Evolutionary conservation across 2,797 vertebrate species (phyloP).

Genomic region (Acomys russatus): DNA sequence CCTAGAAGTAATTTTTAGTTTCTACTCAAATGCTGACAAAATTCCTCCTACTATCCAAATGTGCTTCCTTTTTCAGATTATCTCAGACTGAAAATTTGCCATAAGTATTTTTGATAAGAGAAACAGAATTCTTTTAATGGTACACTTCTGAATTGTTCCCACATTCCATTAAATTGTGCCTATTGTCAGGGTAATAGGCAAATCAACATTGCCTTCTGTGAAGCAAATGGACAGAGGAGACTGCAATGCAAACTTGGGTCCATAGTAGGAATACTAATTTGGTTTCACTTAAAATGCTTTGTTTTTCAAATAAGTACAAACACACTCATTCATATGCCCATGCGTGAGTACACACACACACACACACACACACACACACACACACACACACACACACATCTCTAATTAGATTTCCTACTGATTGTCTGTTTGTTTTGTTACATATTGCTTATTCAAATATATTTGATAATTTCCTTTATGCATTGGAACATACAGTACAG

Average conservation of each 20-base stretch:
- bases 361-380: neutral
- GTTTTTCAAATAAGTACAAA: neutral
- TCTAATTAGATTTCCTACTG: neutral
- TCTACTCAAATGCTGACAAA: conserved; percentile 29
- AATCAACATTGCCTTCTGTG: neutral
- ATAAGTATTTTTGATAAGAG: conserved; percentile 51
- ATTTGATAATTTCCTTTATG: neutral
- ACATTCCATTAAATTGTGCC: neutral
- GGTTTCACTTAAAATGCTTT: neutral
- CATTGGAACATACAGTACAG: neutral
- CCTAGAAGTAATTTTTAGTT: conserved; percentile 17
- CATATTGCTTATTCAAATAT: neutral
- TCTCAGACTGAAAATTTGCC: neutral
- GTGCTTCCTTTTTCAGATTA: conserved; percentile 44
- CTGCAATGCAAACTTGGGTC: neutral
- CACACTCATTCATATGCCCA: too few species aligned
- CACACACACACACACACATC: neutral
- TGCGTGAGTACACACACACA: neutral
- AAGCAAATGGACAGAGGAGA: neutral
- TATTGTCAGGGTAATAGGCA: neutral
- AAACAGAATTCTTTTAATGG: neutral
- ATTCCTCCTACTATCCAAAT: conserved; percentile 13
- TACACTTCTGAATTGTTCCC: neutral
- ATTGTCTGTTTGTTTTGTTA: neutral
- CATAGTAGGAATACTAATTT: neutral